phyloP scores from a whole-genome alignment of 2,113 vertebrate genomes.

The Colossoma macropomum region DNA sequence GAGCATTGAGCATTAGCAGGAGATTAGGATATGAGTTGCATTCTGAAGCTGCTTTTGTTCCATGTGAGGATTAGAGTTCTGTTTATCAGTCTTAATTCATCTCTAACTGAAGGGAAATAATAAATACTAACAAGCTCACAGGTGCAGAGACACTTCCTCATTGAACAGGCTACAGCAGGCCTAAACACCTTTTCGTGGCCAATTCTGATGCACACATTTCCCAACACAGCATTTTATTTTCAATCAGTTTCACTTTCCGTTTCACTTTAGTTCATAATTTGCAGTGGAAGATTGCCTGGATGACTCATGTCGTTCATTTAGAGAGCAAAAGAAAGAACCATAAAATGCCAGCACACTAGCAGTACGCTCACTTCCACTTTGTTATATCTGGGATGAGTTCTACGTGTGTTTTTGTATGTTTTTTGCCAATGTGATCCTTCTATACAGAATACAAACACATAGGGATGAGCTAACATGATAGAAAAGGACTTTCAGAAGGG shows the following conservation, averaged over 20 bases:
- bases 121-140: no score
- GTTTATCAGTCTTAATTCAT: slow-evolving; percentile 10
- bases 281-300: not conserved
- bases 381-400: not conserved
- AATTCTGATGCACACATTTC: no score
- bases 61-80: not conserved
- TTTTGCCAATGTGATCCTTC: not conserved
- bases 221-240: not conserved
- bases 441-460: not conserved
- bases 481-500: not conserved
- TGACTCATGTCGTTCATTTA: not conserved
- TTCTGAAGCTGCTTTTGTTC: not conserved
- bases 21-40: not conserved
- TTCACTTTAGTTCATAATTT: not conserved
- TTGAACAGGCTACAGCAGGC: no score
- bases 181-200: no score
- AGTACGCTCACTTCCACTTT: no score
- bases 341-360: no score
- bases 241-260: not conserved
- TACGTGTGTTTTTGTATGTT: not conserved
- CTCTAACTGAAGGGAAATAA: not conserved
- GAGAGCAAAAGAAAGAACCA: not conserved
- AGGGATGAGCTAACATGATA: not conserved
- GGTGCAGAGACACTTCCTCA: no score
- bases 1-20: no score